Evolutionary conservation across 30 jellyfish, hydroid and myxozoan species (phyloP).

Genomic region (Pseudorhiza aurosa): DNA sequence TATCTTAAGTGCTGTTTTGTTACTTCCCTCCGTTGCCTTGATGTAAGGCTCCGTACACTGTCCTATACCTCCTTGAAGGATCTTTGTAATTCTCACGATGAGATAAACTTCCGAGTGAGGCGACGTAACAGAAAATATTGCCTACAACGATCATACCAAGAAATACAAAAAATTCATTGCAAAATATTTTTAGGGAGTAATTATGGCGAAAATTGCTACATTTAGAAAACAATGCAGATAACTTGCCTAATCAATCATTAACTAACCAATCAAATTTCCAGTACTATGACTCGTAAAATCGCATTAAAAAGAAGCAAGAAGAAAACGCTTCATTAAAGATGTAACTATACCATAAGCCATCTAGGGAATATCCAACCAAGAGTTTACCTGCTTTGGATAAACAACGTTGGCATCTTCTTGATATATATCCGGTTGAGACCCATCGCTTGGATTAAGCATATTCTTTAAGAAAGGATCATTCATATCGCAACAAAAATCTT

Average conservation of each 20-base stretch:
- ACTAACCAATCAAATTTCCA: too few relatives aligned
- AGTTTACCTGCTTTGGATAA: constrained; percentile 67
- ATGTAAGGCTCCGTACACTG: constrained; percentile 98
- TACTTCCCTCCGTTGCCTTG: constrained; percentile 78
- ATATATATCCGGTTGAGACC: constrained; percentile 11
- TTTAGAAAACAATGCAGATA: too few relatives aligned
- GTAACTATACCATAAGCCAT: neutral
- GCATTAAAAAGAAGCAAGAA: too few relatives aligned
- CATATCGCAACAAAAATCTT: constrained; percentile 92
- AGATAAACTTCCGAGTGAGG: constrained; percentile 94
- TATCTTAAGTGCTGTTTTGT: constrained; percentile 81
- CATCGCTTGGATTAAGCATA: constrained; percentile 45
- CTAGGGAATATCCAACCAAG: too few relatives aligned
- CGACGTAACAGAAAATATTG: constrained; percentile 86
- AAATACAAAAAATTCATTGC: too few relatives aligned
- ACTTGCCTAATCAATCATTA: too few relatives aligned
- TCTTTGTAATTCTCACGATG: constrained; percentile 83
- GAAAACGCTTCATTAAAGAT: neutral
- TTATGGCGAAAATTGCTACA: too few relatives aligned
- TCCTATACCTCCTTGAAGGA: constrained; percentile 96
- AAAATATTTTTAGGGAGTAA: too few relatives aligned
- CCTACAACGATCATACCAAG: too few relatives aligned
- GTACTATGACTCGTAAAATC: too few relatives aligned
- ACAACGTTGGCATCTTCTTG: constrained; percentile 33
- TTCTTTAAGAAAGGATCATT: constrained; percentile 76